Conservation (phyloP, 2,797 vertebrate species). For the Neoniphon sammara region DNA sequence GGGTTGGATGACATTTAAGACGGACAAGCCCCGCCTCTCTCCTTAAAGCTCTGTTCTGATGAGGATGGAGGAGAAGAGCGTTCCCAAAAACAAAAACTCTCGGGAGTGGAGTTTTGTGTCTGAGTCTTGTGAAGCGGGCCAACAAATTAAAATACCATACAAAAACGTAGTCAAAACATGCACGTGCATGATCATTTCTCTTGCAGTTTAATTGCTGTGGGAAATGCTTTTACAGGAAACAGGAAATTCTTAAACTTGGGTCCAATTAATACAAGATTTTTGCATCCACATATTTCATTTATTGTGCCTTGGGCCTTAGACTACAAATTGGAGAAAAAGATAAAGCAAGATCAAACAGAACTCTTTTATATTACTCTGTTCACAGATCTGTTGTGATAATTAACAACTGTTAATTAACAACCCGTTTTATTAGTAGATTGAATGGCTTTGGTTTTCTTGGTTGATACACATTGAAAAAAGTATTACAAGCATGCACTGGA, state of each 20-base stretch:
- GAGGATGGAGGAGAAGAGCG: neutral
- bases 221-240: neutral
- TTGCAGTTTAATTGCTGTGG: neutral
- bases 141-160: neutral
- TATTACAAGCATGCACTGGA: neutral
- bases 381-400: no score
- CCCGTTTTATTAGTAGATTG: neutral
- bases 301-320: neutral
- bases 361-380: no score
- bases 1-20: neutral
- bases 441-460: no score
- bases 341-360: no score
- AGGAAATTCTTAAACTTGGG: neutral
- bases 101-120: neutral
- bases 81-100: neutral
- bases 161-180: neutral
- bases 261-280: neutral
- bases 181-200: neutral
- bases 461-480: no score
- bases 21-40: neutral
- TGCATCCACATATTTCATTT: neutral
- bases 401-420: neutral
- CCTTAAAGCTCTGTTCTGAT: conserved; percentile 4
- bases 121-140: neutral
- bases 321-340: no score